Evolutionary conservation across 2,797 vertebrate species (phyloP).

Genomic region (Lutra lutra): DNA sequence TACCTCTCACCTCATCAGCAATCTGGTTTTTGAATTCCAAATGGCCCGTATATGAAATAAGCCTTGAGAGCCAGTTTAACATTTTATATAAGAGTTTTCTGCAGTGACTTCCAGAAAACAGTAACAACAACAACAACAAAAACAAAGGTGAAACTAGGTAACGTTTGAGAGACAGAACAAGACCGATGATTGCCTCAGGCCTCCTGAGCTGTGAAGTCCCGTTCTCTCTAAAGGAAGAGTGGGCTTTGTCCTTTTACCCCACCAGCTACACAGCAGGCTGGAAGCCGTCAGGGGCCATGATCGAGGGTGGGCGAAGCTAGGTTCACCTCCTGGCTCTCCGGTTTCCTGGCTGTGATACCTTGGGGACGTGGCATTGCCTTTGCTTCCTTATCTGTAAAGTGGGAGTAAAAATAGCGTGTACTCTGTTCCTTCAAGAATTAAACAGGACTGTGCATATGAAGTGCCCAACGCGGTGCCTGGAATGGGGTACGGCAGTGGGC

Average conservation of each 20-base stretch:
- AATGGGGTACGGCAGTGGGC: fast-evolving
- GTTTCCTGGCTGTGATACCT: background rate
- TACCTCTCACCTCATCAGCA: conserved; percentile 47
- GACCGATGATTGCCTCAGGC: background rate
- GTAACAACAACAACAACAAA: too few relatives aligned
- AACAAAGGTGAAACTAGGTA: conserved; percentile 1
- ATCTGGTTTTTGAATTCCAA: conserved; percentile 35
- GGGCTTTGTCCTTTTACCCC: background rate
- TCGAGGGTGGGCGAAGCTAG: background rate
- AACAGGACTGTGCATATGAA: background rate
- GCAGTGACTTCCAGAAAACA: background rate
- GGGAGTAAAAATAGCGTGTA: background rate
- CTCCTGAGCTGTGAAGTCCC: background rate
- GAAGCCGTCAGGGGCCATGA: background rate
- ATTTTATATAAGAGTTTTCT: conserved; percentile 1
- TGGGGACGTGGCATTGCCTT: background rate
- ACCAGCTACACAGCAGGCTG: background rate
- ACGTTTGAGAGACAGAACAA: background rate
- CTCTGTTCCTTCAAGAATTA: background rate
- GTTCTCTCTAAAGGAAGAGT: background rate
- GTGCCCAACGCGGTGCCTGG: background rate
- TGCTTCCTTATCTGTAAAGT: background rate
- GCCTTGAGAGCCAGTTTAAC: background rate
- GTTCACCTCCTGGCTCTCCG: background rate
- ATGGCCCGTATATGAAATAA: background rate